These are phyloP conservation scores for Athrips mouffetella DNA, from an alignment of 2,888 invertebrate species.

Conservation along the genomic window DNA sequence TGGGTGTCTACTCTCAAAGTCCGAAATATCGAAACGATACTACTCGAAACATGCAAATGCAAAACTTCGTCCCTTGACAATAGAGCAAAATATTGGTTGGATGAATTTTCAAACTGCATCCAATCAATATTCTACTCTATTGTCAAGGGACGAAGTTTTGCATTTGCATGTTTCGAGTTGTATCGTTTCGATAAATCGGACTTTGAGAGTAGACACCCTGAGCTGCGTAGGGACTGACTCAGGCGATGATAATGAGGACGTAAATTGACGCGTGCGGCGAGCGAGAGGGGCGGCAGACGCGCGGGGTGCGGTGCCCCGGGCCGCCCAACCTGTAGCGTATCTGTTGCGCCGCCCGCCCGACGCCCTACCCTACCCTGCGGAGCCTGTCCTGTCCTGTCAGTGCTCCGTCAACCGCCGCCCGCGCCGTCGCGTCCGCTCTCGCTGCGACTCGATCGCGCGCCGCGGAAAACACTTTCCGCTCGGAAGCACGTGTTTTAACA, in stretches of 20 bases:
- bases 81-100: too few relatives aligned
- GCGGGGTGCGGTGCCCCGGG: slow-evolving; percentile 48
- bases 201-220: too few relatives aligned
- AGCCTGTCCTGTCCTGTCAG: slow-evolving; percentile 1
- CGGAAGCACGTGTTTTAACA: slow-evolving; percentile 52
- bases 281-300: slow-evolving; percentile 25
- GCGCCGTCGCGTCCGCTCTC: slow-evolving; percentile 28
- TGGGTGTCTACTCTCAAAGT: too few relatives aligned
- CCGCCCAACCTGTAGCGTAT: slow-evolving; percentile 76
- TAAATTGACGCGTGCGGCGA: slow-evolving; percentile 57
- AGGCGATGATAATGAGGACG: slow-evolving; percentile 66
- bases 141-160: too few relatives aligned
- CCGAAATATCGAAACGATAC: too few relatives aligned
- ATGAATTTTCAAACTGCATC: too few relatives aligned
- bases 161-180: too few relatives aligned
- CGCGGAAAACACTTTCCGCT: slow-evolving; percentile 44
- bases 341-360: slow-evolving; percentile 70
- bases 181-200: too few relatives aligned
- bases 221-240: slow-evolving; percentile 25
- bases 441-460: slow-evolving; percentile 27
- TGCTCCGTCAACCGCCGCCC: slow-evolving; percentile 36
- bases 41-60: too few relatives aligned
- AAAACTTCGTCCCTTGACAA: too few relatives aligned
- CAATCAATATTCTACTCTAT: too few relatives aligned
- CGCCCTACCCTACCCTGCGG: slow-evolving; percentile 35